phyloP scores from a whole-genome alignment of 2,113 vertebrate species.

The Oryctolagus cuniculus region mOryCun1.1 NC_091444.1:378001-378500 shows the following conservation, averaged over 20 bases:
- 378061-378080: background rate
- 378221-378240: background rate
- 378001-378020: background rate
- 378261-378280: background rate
- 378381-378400: background rate
- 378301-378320: no score
- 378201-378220: background rate
- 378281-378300: background rate
- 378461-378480: background rate
- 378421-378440: constrained; percentile 5
- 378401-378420: background rate
- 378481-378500: background rate
- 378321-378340: no score
- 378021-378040: background rate
- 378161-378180: background rate
- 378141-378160: background rate
- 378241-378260: background rate
- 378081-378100: no score
- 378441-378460: constrained; percentile 1
- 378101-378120: background rate
- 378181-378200: no score
- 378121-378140: background rate
- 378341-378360: no score
- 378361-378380: no score
- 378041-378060: background rate